phyloP scores from a whole-genome alignment of 2,113 vertebrate genomes.

The Microcebus lehilahytsara region DNA sequence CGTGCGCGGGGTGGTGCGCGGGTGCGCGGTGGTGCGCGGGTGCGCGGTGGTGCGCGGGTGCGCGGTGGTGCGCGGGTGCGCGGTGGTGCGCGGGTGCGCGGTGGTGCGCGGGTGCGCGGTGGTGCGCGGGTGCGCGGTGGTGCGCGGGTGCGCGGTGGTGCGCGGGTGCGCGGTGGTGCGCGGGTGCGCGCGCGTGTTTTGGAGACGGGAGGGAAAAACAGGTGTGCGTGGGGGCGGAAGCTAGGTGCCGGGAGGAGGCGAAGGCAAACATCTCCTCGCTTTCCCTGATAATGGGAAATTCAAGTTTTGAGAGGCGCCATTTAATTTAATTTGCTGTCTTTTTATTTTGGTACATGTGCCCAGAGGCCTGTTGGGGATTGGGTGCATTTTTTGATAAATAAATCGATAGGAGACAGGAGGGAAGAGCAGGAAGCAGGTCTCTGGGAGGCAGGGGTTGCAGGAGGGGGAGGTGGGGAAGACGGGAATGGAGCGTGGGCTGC shows the following conservation, averaged over 20 bases:
- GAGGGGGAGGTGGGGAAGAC: not conserved
- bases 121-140: no score
- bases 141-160: no score
- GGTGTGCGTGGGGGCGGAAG: not conserved
- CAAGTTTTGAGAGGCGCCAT: constrained; percentile 45
- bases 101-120: accelerated
- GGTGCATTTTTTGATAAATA: constrained; percentile 64
- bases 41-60: accelerated
- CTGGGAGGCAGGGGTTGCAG: not conserved
- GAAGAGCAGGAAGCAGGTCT: not conserved
- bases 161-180: no score
- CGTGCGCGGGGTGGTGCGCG: not conserved
- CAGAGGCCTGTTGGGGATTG: constrained; percentile 48
- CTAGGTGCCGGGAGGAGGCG: not conserved
- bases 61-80: accelerated
- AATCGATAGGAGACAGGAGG: constrained; percentile 22
- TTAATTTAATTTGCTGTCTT: constrained; percentile 77
- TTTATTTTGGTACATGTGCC: constrained; percentile 67
- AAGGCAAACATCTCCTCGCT: not conserved
- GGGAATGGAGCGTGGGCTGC: not conserved
- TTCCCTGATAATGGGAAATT: constrained; percentile 39
- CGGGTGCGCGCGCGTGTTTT: no score
- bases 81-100: accelerated
- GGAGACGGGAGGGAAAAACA: not conserved
- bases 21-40: no score